Percentiles rank a stretch among this genome's conserved stretches.
These are phyloP conservation scores for Tricholaema leucomelas DNA, from an alignment of 2,113 vertebrate genomes.

Conservation along the genomic window DNA sequence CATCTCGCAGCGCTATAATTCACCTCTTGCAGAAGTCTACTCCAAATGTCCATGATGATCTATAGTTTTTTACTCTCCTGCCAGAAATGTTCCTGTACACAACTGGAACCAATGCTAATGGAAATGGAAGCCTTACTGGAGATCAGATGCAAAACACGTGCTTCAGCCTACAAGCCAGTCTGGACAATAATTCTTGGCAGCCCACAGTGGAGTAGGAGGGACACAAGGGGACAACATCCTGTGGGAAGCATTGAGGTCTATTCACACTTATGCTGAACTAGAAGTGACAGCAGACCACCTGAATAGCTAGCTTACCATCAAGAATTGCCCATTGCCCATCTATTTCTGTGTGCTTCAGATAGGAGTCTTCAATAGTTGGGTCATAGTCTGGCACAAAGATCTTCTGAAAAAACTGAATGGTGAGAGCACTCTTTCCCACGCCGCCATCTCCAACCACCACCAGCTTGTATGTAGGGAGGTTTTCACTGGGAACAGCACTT, in stretches of 20 bases:
- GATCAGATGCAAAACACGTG: not conserved
- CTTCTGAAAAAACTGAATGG: conserved; percentile 99
- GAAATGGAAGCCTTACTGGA: conserved; percentile 1
- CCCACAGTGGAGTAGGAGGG: not conserved
- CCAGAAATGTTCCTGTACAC: not conserved
- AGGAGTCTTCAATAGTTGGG: conserved; percentile 98
- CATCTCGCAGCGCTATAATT: not conserved
- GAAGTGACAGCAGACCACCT: not conserved
- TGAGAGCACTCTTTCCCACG: conserved; percentile 97
- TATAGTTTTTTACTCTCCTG: not conserved
- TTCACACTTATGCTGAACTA: not conserved
- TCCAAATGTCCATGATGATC: not conserved
- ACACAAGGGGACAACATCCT: not conserved
- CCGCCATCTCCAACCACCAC: conserved; percentile 98
- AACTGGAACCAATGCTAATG: not conserved
- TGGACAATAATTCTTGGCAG: not conserved
- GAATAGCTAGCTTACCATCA: conserved; percentile 84
- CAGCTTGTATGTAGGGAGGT: conserved; percentile 96
- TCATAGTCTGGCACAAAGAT: conserved; percentile 99
- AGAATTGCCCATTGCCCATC: conserved; percentile 98
- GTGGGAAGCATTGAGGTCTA: not conserved
- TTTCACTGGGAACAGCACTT: conserved; percentile 95
- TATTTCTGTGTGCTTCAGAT: conserved; percentile 98
- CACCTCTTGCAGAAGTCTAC: not conserved
- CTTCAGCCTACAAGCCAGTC: not conserved